Evolutionary conservation across 2,797 vertebrate species (phyloP).

Genomic region (Brotula barbata): DNA sequence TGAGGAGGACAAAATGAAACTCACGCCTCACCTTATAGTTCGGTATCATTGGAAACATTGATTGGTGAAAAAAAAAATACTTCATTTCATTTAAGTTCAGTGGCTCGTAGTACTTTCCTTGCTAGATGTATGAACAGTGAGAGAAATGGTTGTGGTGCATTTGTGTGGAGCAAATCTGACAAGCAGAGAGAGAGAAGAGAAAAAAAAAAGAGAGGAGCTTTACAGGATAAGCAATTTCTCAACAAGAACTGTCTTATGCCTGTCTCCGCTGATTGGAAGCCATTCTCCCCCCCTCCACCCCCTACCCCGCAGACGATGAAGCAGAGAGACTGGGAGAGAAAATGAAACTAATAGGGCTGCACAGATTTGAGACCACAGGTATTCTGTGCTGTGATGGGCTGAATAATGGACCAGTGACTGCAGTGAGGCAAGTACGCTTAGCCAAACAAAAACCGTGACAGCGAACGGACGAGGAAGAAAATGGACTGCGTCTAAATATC

Average conservation of each 20-base stretch:
- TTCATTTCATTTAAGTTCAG: slow-evolving; percentile 10
- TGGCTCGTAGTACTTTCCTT: slow-evolving; percentile 12
- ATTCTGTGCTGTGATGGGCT: slow-evolving; percentile 27
- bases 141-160: slow-evolving; percentile 40
- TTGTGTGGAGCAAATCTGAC: slow-evolving; percentile 33
- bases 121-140: no score
- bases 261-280: slow-evolving; percentile 51
- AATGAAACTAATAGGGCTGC: slow-evolving; percentile 64
- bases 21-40: slow-evolving; percentile 16
- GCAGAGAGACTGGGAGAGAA: slow-evolving; percentile 52
- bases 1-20: slow-evolving; percentile 10
- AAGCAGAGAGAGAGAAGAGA: slow-evolving; percentile 31
- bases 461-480: no score
- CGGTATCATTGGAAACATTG: slow-evolving; percentile 21
- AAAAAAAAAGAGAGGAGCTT: slow-evolving; percentile 40
- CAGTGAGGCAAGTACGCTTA: slow-evolving; percentile 11
- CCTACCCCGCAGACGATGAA: slow-evolving; percentile 36
- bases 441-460: slow-evolving; percentile 23
- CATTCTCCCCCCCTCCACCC: slow-evolving; percentile 27
- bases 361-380: slow-evolving; percentile 45
- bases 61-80: no score
- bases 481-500: slow-evolving; percentile 7
- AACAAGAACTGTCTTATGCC: slow-evolving; percentile 39
- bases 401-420: slow-evolving; percentile 48
- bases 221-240: slow-evolving; percentile 44